Evolutionary conservation across 2,797 vertebrate genomes (phyloP).

Genomic region (Rachycentron canadum): DNA sequence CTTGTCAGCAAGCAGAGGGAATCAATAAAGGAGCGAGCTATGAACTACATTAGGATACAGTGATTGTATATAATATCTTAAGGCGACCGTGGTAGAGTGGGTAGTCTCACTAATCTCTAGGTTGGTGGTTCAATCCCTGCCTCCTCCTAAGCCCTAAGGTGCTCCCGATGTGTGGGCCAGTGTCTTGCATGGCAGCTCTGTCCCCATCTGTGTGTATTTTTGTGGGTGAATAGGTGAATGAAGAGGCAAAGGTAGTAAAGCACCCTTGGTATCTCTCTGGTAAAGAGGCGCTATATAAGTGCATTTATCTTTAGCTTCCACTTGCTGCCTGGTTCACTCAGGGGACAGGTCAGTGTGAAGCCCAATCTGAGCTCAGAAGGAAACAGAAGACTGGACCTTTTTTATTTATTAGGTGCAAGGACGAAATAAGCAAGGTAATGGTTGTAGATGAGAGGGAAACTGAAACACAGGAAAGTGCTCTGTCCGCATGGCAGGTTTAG

Average conservation of each 20-base stretch:
- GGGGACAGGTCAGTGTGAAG: conserved; percentile 32
- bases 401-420: conserved; percentile 1
- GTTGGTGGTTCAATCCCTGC: too few species aligned
- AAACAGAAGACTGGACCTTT: conserved; percentile 8
- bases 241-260: too few species aligned
- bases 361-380: conserved; percentile 4
- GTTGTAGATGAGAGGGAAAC: background rate
- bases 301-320: conserved; percentile 12
- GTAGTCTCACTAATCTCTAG: too few species aligned
- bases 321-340: conserved; percentile 32
- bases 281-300: too few species aligned
- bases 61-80: conserved; percentile 34
- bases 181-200: too few species aligned
- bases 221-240: too few species aligned
- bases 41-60: conserved; percentile 48
- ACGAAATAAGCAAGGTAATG: background rate
- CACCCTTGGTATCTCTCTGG: too few species aligned
- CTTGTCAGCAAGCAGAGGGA: conserved; percentile 31
- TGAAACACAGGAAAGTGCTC: conserved; percentile 1
- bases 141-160: too few species aligned
- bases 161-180: too few species aligned
- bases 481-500: conserved; percentile 23
- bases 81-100: too few species aligned
- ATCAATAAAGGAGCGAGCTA: conserved; percentile 45
- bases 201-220: too few species aligned